Base-by-base conservation (phyloP, 2,113 vertebrate species). In the Rhea americana region DNA sequence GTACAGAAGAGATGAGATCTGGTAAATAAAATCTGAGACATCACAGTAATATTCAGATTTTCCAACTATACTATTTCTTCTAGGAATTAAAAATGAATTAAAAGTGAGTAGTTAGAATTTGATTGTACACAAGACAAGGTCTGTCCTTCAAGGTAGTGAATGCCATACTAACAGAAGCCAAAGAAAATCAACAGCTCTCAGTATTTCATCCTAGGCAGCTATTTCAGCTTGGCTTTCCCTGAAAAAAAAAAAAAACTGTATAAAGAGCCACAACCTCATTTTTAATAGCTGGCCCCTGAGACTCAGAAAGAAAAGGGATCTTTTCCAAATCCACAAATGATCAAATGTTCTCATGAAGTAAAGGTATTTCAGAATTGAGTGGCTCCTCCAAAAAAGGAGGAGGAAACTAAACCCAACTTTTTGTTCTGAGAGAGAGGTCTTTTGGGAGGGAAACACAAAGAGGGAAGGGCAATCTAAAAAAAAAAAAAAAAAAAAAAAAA, bases 321-420 rank as follows among this genome's bases (percentile, higher is more conserved):
- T 67, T 75, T 93, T 88, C 79, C 85, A 92, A 70, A 87, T 82
- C 18, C 20, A 77, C 35, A 47, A 51, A 62, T 30, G 82, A 72
- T 65, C 32, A 81, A 73, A 35, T 26, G 12, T 11, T 85, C 37
- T 85, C 22, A 43, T 41, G 61, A 73, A 59, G 79, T 13, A 73
- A 85, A 82, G 14, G 21, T 71, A 63, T 87, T 92, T 73, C 39
- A 87, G 87, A 76, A 58, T 5, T 5, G 13, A 5, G 6, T 62
- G 18, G 18, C 8, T 48, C 61, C 30, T 80, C 11, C 48, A 12
- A 26, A 63, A 68, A 39, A 7, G 7, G 32, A 41, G 79, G 7
- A 63, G 2, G 14, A 39, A 59, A 25, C 16, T 17, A 28, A 80
- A 61, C 10, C 5, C 7, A 76, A 24, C 5, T 62, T 92, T 62